Base-by-base conservation (phyloP, 1,140 invertebrate genomes). In the Drosophila watanabei region DNA sequence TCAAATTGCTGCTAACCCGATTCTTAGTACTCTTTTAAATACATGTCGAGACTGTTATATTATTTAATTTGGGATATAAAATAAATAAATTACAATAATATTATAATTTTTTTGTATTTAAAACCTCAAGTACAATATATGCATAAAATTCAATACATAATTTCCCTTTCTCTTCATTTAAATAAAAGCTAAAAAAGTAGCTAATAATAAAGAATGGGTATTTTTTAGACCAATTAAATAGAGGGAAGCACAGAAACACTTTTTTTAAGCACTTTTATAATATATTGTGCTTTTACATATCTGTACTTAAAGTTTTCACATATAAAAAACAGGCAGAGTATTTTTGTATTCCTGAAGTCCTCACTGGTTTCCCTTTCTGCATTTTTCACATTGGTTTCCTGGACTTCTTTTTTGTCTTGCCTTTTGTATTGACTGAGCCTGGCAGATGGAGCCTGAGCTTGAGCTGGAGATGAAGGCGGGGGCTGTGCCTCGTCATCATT, bases 401-500 rank as follows among this genome's bases (percentile, higher is more conserved):
- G 66, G 49, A 30, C 54, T 66, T 70, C 65, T 61, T 73, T 70
- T 70, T 71, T 66, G 45, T 73, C 52, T 65, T 58, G 79, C 69
- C 81, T 73, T 81, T 88, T 81, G 85, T 84, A 82, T 85, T 65
- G 85, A 60, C 70, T 71, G 76, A 54, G 63, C 43, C 68, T 54
- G 64, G 62, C 39, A 72, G 66, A 71, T 70, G 66, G 43, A 59
- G 69, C 39, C 46, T 54, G 30, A 30, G 35, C 16, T 33, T 35
- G 18, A 59, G 41, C n/a, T 16, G 66, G 43, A 32, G 64, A 32
- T 14, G 30, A 37, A 37, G 39, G 28, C 43, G 37, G 69, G 45
- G 60, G 63, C 76, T 77, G 60, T 84, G 84, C 84, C 84, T 89
- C 81, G 85, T 88, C 84, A 88, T 89, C 84, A 79, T 88, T 88